These are phyloP conservation scores for Furcula furcula DNA, from an alignment of 2,888 invertebrate genomes.

Conservation along the genomic window DNA sequence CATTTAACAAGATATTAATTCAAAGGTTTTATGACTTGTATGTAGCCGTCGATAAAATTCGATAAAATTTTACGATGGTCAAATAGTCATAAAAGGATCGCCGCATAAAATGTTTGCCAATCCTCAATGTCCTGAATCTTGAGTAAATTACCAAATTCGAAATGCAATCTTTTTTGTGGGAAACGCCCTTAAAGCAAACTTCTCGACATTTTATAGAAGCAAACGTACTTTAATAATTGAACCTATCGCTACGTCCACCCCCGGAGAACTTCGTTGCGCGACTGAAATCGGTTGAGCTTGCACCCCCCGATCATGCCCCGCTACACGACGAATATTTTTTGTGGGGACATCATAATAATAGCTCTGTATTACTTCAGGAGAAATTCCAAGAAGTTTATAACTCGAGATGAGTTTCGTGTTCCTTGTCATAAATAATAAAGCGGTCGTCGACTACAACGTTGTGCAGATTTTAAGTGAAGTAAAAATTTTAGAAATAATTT, in stretches of 20 bases:
- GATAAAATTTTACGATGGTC: slow-evolving; percentile 51
- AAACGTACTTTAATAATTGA: neutral
- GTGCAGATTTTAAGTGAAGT: slow-evolving; percentile 79
- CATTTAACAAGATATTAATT: too few species aligned
- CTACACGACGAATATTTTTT: slow-evolving; percentile 73
- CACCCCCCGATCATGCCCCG: slow-evolving; percentile 51
- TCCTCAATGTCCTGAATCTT: slow-evolving; percentile 16
- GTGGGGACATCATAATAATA: slow-evolving; percentile 82
- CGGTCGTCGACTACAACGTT: slow-evolving; percentile 79
- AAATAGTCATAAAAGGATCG: slow-evolving; percentile 54
- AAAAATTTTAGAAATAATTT: slow-evolving; percentile 74
- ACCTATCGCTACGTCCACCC: slow-evolving; percentile 25
- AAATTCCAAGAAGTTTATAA: slow-evolving; percentile 83
- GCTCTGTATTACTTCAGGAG: slow-evolving; percentile 82
- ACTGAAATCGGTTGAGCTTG: slow-evolving; percentile 41
- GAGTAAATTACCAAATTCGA: slow-evolving; percentile 5
- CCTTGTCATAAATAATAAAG: slow-evolving; percentile 82
- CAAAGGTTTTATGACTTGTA: slow-evolving; percentile 21
- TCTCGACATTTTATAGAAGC: slow-evolving; percentile 4
- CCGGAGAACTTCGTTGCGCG: slow-evolving; percentile 38
- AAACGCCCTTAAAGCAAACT: neutral
- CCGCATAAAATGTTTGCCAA: slow-evolving; percentile 41
- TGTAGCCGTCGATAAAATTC: slow-evolving; percentile 21
- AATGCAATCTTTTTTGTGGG: neutral
- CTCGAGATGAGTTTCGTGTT: slow-evolving; percentile 82